Conservation (phyloP, 2,113 vertebrate species). For the Larimichthys polyactis region DNA sequence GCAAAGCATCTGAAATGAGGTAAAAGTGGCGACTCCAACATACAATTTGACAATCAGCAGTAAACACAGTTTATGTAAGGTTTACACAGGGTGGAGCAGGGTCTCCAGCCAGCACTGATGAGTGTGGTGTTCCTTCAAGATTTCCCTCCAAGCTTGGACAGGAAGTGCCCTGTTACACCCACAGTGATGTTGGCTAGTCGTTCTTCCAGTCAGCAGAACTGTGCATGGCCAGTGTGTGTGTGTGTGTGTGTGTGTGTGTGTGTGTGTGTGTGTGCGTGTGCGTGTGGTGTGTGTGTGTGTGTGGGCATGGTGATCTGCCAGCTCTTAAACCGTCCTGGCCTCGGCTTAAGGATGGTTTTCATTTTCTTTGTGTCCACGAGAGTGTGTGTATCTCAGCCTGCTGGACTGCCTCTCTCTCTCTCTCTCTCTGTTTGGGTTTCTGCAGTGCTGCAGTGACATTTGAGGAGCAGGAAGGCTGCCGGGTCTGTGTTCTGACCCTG, state of each 20-base stretch:
- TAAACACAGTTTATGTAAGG: conserved; percentile 34
- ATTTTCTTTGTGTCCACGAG: conserved; percentile 12
- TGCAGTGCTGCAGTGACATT: conserved; percentile 40
- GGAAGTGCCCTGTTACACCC: conserved; percentile 65
- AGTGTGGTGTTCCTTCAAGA: conserved; percentile 44
- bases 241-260: neutral
- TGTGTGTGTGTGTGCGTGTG: neutral
- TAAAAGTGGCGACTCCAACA: conserved; percentile 31
- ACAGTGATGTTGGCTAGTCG: conserved; percentile 41
- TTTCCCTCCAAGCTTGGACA: conserved; percentile 46
- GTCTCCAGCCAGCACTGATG: conserved; percentile 27
- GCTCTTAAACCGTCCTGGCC: conserved; percentile 23
- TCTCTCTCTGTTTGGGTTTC: conserved; percentile 36
- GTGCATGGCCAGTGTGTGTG: neutral
- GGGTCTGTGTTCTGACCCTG: conserved; percentile 20
- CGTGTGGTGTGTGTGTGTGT: too few species aligned
- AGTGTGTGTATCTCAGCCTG: neutral
- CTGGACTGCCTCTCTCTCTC: conserved; percentile 7
- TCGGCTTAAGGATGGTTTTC: conserved; percentile 36
- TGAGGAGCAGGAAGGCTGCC: conserved; percentile 18
- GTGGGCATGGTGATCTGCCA: neutral
- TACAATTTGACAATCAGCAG: conserved; percentile 20
- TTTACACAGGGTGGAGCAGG: conserved; percentile 49
- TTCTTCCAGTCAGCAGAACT: conserved; percentile 47
- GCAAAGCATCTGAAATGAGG: conserved; percentile 6